Evolutionary conservation across 64 coral and sea anemone genomes (phyloP), one percentile per base, ranked within the genome.

Genomic region (Anthopleura sola): DNA sequence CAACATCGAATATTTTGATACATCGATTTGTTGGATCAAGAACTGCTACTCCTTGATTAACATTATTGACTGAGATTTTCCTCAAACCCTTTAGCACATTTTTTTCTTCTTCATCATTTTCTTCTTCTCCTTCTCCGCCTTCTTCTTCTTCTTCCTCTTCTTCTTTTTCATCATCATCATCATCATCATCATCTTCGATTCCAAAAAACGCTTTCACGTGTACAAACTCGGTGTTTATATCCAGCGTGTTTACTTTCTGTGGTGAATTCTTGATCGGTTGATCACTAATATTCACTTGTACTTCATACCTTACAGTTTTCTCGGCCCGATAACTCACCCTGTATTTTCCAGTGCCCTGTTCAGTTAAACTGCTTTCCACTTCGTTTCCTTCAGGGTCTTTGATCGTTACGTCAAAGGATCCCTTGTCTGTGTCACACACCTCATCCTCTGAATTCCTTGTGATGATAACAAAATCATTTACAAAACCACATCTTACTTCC

Each of bases 11-110:
- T 38, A 95, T 89, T 88, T 95, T 84, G 68, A 95, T 75, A 71
- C 90, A 36, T 7, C 15, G 75, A 5, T 40, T 77, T 34, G 18
- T 31, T 31, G 1, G 14, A 39, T 36, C 75, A 37, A 13, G 34
- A 40, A 77, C 36, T 17, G 75, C 19, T 77, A 37, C 37, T 31
- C 89, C 90, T 71, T 92, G 88, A 28, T 89, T 85, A 57, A 86
- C 86, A 82, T 92, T 90, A 16, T 54, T 75, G 8, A 95, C 87
- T 31, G 94, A 90, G 38, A 92, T 83, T 78, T 31, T 78, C 84
- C n/a, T n/a, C n/a, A n/a, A n/a, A n/a, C n/a, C n/a, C n/a, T n/a
- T n/a, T 75, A n/a, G n/a, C n/a, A n/a, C n/a, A n/a, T n/a, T n/a
- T n/a, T n/a, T n/a, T n/a, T n/a, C n/a, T n/a, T n/a, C n/a, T n/a